Evolutionary conservation across 1,140 invertebrate species (phyloP).

Genomic region (Acromyrmex echinatior): DNA sequence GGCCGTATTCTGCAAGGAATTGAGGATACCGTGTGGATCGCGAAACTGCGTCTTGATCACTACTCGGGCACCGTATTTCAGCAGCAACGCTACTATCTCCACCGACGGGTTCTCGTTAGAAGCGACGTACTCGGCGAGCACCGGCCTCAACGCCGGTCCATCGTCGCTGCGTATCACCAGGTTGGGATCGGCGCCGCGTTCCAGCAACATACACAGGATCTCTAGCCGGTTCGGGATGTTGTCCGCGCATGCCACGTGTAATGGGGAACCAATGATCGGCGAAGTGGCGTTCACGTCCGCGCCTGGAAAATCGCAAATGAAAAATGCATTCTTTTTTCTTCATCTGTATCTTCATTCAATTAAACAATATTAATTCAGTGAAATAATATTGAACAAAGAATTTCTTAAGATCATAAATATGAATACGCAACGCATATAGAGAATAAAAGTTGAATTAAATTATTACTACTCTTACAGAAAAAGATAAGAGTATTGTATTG

Average conservation of each 20-base stretch:
- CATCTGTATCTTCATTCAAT: not conserved
- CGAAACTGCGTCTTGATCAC: slow-evolving; percentile 94
- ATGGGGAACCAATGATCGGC: slow-evolving; percentile 93
- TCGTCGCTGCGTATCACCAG: slow-evolving; percentile 92
- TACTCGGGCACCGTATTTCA: slow-evolving; percentile 93
- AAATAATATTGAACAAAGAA: too few relatives aligned
- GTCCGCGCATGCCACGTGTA: slow-evolving; percentile 95
- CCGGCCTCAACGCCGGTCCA: slow-evolving; percentile 90
- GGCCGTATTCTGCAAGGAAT: slow-evolving; percentile 91
- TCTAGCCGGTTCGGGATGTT: slow-evolving; percentile 91
- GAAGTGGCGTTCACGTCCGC: slow-evolving; percentile 94
- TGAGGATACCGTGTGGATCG: slow-evolving; percentile 93
- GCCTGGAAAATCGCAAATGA: slow-evolving; percentile 85
- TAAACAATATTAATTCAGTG: not conserved
- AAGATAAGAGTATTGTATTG: too few relatives aligned
- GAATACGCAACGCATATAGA: too few relatives aligned
- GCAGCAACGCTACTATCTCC: slow-evolving; percentile 90
- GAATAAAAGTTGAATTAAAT: too few relatives aligned
- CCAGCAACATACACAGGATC: slow-evolving; percentile 90
- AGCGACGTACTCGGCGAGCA: slow-evolving; percentile 94
- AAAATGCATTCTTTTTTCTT: not conserved
- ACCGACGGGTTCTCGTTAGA: slow-evolving; percentile 91
- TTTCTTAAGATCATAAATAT: too few relatives aligned
- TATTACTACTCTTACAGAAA: too few relatives aligned
- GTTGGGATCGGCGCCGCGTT: slow-evolving; percentile 93